Evolutionary conservation across 2,113 vertebrate genomes (phyloP).

Genomic region (Antigone vipio): DNA sequence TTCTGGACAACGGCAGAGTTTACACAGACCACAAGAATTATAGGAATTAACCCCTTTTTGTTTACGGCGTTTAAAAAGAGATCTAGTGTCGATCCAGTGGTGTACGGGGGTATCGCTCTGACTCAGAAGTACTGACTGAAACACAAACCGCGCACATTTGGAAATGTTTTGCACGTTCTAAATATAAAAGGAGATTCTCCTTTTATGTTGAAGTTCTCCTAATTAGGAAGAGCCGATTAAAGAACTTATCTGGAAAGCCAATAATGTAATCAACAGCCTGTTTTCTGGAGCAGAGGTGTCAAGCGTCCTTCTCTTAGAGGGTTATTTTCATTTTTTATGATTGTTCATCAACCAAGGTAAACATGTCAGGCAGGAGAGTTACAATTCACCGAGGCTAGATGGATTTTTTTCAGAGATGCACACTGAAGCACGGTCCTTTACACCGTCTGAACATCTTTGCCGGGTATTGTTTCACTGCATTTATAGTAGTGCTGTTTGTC

Average conservation of each 20-base stretch:
- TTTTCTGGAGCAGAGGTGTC: neutral
- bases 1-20: slow-evolving; percentile 26
- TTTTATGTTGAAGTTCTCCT: neutral
- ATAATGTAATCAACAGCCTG: neutral
- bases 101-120: neutral
- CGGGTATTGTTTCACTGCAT: neutral
- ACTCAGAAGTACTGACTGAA: neutral
- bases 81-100: neutral
- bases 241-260: neutral
- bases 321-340: neutral
- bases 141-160: neutral
- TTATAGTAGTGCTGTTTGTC: neutral
- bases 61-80: neutral
- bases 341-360: neutral
- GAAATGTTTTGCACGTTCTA: neutral
- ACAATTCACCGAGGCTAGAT: accelerated
- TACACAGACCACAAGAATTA: slow-evolving; percentile 43
- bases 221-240: slow-evolving; percentile 37
- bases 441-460: accelerated
- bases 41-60: slow-evolving; percentile 38
- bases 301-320: neutral
- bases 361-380: neutral
- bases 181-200: neutral
- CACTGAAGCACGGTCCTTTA: neutral
- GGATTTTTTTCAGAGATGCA: neutral